Evolutionary conservation across 2,113 vertebrate species (phyloP).

Genomic region (Pipra filicauda): DNA sequence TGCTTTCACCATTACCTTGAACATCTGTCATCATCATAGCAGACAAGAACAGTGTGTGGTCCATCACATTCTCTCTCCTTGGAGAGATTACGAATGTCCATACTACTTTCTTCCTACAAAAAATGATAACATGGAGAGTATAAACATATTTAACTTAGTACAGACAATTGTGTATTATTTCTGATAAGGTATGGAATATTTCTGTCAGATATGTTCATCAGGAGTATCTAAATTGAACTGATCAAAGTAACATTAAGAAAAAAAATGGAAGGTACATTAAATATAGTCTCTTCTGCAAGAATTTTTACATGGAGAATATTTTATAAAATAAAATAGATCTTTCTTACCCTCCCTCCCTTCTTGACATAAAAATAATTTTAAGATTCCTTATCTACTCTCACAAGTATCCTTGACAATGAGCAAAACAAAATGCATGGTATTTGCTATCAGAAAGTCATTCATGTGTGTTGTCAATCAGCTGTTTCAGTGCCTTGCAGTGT

Average conservation of each 20-base stretch:
- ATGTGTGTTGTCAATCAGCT: constrained; percentile 2
- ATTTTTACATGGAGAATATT: background rate
- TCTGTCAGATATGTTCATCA: background rate
- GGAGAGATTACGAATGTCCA: background rate
- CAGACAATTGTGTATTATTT: background rate
- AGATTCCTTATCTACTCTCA: background rate
- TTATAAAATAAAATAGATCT: background rate
- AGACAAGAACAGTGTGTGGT: background rate
- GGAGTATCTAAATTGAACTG: background rate
- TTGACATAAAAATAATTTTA: background rate
- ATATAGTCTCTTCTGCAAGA: background rate
- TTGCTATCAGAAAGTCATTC: background rate
- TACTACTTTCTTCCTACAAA: background rate
- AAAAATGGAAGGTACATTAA: fast-evolving
- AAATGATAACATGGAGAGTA: background rate
- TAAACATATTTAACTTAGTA: background rate
- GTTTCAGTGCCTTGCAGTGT: background rate
- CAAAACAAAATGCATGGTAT: background rate
- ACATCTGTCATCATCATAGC: background rate
- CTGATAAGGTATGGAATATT: background rate
- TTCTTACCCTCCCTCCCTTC: background rate
- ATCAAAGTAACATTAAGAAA: background rate
- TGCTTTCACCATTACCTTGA: background rate
- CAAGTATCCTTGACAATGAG: background rate
- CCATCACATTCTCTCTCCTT: background rate